phyloP scores from a whole-genome alignment of 2,113 vertebrate species.

The Ranitomeya imitator region DNA sequence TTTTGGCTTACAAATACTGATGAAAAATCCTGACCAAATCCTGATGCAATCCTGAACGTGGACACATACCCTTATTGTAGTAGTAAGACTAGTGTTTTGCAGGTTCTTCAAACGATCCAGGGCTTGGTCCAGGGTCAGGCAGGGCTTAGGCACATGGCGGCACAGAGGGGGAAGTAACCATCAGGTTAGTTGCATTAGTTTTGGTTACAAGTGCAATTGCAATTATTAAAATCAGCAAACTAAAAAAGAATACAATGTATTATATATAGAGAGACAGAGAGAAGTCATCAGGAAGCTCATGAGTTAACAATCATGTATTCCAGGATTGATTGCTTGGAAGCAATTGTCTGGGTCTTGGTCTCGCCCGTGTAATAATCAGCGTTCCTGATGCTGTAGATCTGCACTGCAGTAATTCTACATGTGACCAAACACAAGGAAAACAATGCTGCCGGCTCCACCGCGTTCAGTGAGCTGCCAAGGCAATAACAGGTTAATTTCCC shows the following conservation, averaged over 20 bases:
- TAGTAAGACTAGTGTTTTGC: too few species aligned
- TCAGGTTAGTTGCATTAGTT: not conserved
- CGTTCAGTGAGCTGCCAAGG: not conserved
- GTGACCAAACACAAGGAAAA: slow-evolving; percentile 54
- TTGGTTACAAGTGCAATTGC: not conserved
- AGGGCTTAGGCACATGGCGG: too few species aligned
- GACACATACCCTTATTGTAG: too few species aligned
- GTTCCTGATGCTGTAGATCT: slow-evolving; percentile 50
- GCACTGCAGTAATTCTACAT: slow-evolving; percentile 53
- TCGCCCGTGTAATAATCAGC: slow-evolving; percentile 28
- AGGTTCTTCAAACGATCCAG: too few species aligned
- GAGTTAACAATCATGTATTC: slow-evolving; percentile 13
- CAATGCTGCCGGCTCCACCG: slow-evolving; percentile 1
- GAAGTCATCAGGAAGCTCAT: not conserved
- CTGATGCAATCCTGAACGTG: too few species aligned
- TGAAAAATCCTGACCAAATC: too few species aligned
- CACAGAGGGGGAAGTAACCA: too few species aligned
- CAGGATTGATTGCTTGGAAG: not conserved
- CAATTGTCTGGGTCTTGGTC: slow-evolving; percentile 6
- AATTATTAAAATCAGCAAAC: not conserved
- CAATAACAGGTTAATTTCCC: slow-evolving; percentile 16
- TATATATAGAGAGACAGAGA: not conserved
- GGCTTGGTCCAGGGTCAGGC: too few species aligned
- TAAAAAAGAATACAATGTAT: not conserved
- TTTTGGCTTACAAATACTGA: too few species aligned